Evolutionary conservation across 2,113 vertebrate species (phyloP).

Genomic region (Porphyrio hochstetteri): DNA sequence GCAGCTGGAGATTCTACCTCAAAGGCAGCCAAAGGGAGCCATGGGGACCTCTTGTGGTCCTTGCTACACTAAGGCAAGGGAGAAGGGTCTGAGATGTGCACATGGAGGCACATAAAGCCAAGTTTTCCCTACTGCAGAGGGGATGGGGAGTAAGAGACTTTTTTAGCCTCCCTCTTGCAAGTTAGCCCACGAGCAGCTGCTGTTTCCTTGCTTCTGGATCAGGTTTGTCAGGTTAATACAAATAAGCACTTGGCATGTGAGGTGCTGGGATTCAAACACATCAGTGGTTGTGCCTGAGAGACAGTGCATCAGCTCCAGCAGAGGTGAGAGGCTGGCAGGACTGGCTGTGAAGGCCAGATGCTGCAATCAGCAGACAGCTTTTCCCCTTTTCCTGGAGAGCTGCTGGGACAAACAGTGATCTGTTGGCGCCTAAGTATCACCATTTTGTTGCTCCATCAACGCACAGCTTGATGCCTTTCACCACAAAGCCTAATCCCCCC

Average conservation of each 20-base stretch:
- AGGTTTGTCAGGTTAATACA: neutral
- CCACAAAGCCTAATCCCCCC: neutral
- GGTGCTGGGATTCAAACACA: neutral
- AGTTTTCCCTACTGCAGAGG: neutral
- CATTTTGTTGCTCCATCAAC: neutral
- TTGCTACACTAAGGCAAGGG: neutral
- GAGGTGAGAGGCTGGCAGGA: neutral
- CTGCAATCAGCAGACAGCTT: neutral
- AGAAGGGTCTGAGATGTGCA: neutral
- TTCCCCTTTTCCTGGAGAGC: neutral
- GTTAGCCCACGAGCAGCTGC: neutral
- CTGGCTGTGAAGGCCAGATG: neutral
- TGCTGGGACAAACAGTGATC: neutral
- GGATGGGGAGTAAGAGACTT: neutral
- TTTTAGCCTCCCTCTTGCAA: neutral
- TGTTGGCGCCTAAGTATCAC: neutral
- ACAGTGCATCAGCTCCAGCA: neutral
- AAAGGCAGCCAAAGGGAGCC: neutral
- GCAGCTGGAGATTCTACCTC: conserved; percentile 4
- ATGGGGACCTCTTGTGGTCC: neutral
- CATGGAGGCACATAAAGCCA: neutral
- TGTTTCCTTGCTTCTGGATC: neutral
- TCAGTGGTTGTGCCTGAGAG: neutral
- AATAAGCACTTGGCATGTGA: neutral
- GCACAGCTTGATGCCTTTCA: neutral